These are phyloP conservation scores for Hystrix cristata DNA, from an alignment of 2,113 vertebrate genomes.

Conservation along the genomic window DNA sequence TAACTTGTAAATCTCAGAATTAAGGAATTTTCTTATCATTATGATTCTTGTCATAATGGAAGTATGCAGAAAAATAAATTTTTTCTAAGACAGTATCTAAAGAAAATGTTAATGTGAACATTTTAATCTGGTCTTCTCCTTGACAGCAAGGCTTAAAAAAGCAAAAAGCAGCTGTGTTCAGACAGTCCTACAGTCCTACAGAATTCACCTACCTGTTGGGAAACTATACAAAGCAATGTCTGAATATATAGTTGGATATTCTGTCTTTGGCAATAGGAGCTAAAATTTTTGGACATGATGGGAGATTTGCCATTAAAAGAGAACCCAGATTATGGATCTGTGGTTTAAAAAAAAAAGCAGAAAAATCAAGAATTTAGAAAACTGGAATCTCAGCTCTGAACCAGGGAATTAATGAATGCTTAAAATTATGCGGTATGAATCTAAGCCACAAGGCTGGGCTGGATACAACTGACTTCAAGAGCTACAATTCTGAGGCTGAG, in stretches of 20 bases:
- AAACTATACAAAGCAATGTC: background rate
- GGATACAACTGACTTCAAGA: background rate
- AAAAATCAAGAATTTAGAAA: conserved; percentile 53
- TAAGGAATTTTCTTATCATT: background rate
- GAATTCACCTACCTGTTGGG: background rate
- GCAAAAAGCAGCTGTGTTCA: background rate
- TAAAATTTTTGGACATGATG: background rate
- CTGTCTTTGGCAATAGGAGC: background rate
- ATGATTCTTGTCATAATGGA: background rate
- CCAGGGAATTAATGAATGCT: background rate
- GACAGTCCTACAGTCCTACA: background rate
- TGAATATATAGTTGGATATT: background rate
- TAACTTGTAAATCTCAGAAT: conserved; percentile 43
- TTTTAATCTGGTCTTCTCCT: background rate
- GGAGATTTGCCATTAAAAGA: background rate
- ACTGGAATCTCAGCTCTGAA: background rate
- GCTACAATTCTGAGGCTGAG: background rate
- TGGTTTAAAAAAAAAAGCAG: background rate
- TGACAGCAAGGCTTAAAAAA: background rate
- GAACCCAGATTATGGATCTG: conserved; percentile 6
- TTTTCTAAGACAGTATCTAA: conserved; percentile 29
- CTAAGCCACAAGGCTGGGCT: conserved; percentile 23
- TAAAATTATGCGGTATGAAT: background rate
- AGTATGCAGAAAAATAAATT: background rate
- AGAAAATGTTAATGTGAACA: conserved; percentile 38